Base-by-base conservation (phyloP, 2,888 invertebrate genomes). In the Neocrepidodera transversa region DNA sequence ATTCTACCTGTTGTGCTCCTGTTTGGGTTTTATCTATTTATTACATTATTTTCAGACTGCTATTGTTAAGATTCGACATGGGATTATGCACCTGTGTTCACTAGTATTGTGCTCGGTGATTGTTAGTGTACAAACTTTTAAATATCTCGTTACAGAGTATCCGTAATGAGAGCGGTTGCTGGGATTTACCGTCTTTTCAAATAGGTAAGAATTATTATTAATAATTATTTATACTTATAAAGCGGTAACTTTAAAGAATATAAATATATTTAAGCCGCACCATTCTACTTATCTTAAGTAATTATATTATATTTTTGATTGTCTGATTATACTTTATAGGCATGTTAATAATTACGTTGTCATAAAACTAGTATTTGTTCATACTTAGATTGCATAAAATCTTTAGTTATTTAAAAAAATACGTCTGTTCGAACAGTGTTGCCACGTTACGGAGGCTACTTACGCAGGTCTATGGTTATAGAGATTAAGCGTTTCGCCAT, bases 291-390 rank as follows among this genome's bases (percentile, higher is more conserved):
- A 48, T 36, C 47, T 45, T 35, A 14, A 20, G 42, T 43, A 62
- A 58, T 55, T 49, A 62, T 10, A 30, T 42, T 47, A 45, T 62
- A 47, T 43, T 53, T 64, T 64, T 53, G 38, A 42, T 51, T 40
- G 30, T 36, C 16, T 18, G 26, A 51, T 40, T 40, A 35, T 28
- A 18, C 6, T 10, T 17, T 26, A 4, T 28, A 7, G 42, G 38
- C 16, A 16, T 38, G 5, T 2, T 17, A 26, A 38, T 38, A 13
- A 26, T 50, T 23, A 11, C 13, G 20, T 17, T 50, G n/a, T 10
- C 38, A 17, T 26, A 26, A 50, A 32, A 32, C 38, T 50, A 6
- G 40, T 51, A 40, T 17, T 51, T 28, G 16, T 14, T n/a, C 38
- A 40, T 16, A 23, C 17, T 42, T 51, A 17, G 14, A 14, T 17